These are phyloP conservation scores for Sipha flava DNA, from an alignment of 1,140 invertebrate genomes.

Conservation along the genomic window DNA sequence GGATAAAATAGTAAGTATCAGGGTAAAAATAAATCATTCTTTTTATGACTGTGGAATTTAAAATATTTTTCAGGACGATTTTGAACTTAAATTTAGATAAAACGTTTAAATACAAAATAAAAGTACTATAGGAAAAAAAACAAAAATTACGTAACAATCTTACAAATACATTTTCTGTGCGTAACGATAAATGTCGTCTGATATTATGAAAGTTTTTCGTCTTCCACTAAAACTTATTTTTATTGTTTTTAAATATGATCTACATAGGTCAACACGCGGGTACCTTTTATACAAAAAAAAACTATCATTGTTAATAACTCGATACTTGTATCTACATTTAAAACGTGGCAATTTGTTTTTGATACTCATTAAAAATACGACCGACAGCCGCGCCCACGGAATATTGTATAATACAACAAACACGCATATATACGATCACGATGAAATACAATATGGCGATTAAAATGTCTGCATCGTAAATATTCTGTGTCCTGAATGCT, in stretches of 20 bases:
- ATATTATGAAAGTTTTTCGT: no score
- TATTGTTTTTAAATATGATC: no score
- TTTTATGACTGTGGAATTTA: not conserved
- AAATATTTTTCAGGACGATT: not conserved
- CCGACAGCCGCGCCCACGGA: not conserved
- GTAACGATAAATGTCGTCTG: no score
- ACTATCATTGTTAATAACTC: no score
- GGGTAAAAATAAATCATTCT: not conserved
- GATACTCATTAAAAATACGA: no score
- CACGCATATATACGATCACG: not conserved
- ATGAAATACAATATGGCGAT: not conserved
- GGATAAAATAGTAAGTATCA: not conserved
- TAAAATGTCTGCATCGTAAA: constrained; percentile 12
- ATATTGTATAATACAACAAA: not conserved
- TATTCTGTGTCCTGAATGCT: not conserved
- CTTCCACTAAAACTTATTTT: no score
- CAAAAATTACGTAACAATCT: not conserved
- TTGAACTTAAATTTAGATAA: not conserved
- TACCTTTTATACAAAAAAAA: no score
- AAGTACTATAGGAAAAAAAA: not conserved
- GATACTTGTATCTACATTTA: no score
- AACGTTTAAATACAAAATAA: not conserved
- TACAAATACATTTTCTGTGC: no score
- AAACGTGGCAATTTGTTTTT: no score
- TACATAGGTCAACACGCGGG: no score